phyloP scores from a whole-genome alignment of 2,113 vertebrate genomes.

The Oenanthe melanoleuca region DNA sequence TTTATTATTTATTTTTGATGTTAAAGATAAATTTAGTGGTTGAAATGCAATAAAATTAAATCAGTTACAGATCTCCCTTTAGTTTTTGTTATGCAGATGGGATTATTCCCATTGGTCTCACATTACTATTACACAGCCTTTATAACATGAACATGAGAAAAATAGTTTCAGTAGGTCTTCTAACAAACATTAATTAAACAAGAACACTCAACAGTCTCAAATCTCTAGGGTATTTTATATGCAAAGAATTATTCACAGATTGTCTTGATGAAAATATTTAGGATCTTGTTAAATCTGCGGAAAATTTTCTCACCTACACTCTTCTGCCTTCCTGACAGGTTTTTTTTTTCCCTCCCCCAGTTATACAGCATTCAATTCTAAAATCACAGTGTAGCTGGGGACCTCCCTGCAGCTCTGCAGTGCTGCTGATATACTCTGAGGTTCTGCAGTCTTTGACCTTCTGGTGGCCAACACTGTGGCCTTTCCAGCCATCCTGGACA shows the following conservation, averaged over 20 bases:
- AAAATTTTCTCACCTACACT: not conserved
- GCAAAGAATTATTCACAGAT: not conserved
- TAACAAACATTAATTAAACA: not conserved
- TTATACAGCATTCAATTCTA: not conserved
- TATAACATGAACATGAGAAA: not conserved
- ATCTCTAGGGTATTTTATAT: not conserved
- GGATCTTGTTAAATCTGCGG: not conserved
- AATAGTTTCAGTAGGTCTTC: not conserved
- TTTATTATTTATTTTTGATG: not conserved
- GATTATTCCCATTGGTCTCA: not conserved
- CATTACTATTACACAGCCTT: not conserved
- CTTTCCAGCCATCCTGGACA: not conserved
- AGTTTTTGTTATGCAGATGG: not conserved
- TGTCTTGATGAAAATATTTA: not conserved
- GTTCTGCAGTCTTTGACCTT: not conserved
- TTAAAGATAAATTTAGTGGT: not conserved
- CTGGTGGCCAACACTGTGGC: not conserved
- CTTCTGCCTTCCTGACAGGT: not conserved
- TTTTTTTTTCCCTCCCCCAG: not conserved
- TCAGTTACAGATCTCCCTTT: not conserved
- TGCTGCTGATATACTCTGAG: not conserved
- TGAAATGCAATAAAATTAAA: not conserved
- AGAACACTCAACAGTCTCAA: not conserved
- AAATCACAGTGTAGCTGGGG: not conserved
- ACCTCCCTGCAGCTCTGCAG: not conserved